Percentiles rank a stretch among this genome's conserved stretches.
Evolutionary conservation across 1,140 invertebrate genomes (phyloP).

Genomic region (Ladona fulva): DNA sequence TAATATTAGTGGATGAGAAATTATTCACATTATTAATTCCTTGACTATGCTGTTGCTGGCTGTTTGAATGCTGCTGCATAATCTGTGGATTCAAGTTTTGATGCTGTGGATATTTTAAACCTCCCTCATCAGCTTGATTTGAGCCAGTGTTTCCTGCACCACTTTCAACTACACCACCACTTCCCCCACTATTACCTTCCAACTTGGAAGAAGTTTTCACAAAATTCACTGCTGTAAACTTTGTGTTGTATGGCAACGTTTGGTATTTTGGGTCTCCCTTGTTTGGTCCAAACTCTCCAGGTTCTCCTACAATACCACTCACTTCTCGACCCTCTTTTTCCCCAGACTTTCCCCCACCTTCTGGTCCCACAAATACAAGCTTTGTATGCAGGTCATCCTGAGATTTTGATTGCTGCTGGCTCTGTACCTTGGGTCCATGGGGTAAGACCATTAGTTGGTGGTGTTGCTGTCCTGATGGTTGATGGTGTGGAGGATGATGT

Average conservation of each 20-base stretch:
- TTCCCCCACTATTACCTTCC: not conserved
- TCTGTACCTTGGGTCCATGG: slow-evolving; percentile 19
- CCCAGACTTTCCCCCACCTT: not conserved
- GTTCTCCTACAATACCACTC: slow-evolving; percentile 14
- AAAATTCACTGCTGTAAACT: slow-evolving; percentile 50
- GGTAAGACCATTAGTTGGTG: slow-evolving; percentile 10
- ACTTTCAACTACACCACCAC: not conserved
- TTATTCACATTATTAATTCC: slow-evolving; percentile 13
- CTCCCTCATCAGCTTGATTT: not conserved
- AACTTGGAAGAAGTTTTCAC: not conserved
- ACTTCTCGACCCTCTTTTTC: not conserved
- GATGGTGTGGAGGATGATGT: slow-evolving; percentile 10
- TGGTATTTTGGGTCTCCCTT: slow-evolving; percentile 91
- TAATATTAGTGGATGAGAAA: not conserved
- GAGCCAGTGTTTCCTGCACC: not conserved
- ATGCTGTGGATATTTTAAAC: not conserved
- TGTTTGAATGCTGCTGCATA: not conserved
- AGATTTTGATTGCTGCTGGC: slow-evolving; percentile 12
- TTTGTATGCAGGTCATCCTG: slow-evolving; percentile 31
- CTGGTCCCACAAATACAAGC: slow-evolving; percentile 12
- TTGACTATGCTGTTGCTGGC: not conserved
- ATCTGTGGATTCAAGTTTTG: slow-evolving; percentile 5
- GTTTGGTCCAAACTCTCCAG: slow-evolving; percentile 31
- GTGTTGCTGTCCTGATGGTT: slow-evolving; percentile 10
- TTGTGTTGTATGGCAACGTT: slow-evolving; percentile 81